Base-by-base conservation (phyloP, 2,797 vertebrate species). In the Sus cebifrons region DNA sequence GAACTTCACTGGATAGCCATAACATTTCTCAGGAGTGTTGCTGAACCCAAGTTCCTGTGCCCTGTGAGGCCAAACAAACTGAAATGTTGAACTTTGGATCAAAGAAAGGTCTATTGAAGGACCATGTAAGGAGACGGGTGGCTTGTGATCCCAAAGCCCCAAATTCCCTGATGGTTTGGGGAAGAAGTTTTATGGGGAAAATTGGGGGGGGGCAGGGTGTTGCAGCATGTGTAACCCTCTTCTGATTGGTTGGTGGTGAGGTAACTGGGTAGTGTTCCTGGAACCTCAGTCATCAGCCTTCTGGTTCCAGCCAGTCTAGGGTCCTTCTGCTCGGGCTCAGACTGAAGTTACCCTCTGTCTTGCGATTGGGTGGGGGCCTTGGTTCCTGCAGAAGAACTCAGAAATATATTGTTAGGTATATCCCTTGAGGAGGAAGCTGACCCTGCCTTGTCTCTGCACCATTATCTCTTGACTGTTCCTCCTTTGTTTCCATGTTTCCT, bases 21-120 rank as follows among this genome's bases (percentile, higher is more conserved):
- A 64, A 32, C n/a, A 73, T 95, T 95, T 94, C 18, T 40, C 82
- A 73, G 73, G 17, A 52, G 6, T n/a, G n/a, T 77, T 54, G 29
- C 75, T 3, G 2, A 78, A 78, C 23, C 29, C 29, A 23, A 0
- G 11, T 58, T 78, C 18, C 14, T 32, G 75, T 78, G n/a, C 12
- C n/a, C 77, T 36, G 16, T 79, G 77, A 79, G 54, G n/a, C 20
- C 54, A 79, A 79, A 79, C 77, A 58, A 56, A 78, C 20, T 3
- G 20, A 79, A 58, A 36, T 18, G 14, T 79, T 29, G 54, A 21
- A 78, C 54, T 79, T 36, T 79, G 20, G n/a, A 58, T 20, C 7
- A 58, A n/a, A 79, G 54, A 58, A 36, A 58, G 13, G 7, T 58
- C 58, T 58, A 79, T 58, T 25, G n/a, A 54, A 58, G 21, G 13